Conservation (phyloP, 2,113 vertebrate genomes). For the Onychorhynchus coronatus region DNA sequence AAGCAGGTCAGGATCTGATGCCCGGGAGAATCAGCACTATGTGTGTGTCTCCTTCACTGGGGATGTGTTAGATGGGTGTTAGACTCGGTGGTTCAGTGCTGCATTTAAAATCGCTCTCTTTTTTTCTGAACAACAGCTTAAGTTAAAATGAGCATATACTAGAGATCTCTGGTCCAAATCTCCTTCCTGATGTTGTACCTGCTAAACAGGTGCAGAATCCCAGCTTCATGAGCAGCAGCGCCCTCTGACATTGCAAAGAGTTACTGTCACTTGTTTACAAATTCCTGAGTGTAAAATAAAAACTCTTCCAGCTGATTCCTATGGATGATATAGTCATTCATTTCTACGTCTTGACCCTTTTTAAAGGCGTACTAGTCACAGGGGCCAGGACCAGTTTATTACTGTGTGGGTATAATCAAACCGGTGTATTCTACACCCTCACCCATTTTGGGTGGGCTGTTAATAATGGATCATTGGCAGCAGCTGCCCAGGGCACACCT, state of each 20-base stretch:
- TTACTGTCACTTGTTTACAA: neutral
- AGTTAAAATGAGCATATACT: neutral
- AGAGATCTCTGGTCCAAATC: neutral
- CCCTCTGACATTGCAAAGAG: neutral
- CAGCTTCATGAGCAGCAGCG: accelerated
- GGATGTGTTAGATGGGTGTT: accelerated
- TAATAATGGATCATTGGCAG: no score
- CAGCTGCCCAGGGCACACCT: no score
- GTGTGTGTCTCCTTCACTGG: neutral
- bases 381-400: no score
- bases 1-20: neutral
- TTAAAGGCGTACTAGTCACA: neutral
- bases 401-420: no score
- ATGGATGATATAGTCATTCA: neutral
- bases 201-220: accelerated
- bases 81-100: neutral
- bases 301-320: neutral
- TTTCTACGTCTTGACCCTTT: neutral
- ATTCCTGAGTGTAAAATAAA: neutral
- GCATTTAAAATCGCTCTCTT: accelerated
- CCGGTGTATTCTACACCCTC: no score
- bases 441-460: no score
- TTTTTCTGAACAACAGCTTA: neutral
- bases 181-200: neutral
- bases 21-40: accelerated